Conservation (phyloP, 2,797 vertebrate species). For the Alca torda region DNA sequence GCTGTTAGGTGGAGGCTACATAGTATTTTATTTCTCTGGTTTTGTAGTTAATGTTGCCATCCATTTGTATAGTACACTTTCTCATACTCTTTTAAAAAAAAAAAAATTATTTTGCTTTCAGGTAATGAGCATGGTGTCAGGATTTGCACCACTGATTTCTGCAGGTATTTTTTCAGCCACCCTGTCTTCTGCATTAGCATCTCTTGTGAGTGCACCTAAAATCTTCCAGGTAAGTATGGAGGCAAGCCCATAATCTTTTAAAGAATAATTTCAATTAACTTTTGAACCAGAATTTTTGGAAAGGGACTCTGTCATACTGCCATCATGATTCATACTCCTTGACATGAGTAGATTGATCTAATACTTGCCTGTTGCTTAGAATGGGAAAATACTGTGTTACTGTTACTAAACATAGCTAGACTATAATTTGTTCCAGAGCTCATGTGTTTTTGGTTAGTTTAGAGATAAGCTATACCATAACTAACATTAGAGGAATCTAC, state of each 20-base stretch:
- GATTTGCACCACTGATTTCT: slow-evolving; percentile 93
- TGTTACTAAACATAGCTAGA: neutral
- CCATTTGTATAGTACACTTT: neutral
- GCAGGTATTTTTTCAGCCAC: slow-evolving; percentile 98
- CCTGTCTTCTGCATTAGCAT: slow-evolving; percentile 96
- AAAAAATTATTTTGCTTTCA: slow-evolving; percentile 35
- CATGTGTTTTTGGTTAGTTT: neutral
- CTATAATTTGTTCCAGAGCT: too few species aligned
- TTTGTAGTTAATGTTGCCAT: neutral
- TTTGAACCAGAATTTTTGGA: neutral
- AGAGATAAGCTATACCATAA: neutral
- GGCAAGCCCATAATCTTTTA: neutral
- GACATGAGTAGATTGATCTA: neutral
- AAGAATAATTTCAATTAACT: neutral
- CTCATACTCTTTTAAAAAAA: neutral
- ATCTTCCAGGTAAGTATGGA: slow-evolving; percentile 91
- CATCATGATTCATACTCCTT: rapidly evolving
- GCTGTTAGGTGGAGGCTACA: neutral
- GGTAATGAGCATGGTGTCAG: slow-evolving; percentile 96
- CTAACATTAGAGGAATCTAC: neutral
- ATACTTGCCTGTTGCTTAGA: neutral
- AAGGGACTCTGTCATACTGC: neutral
- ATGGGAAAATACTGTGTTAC: neutral
- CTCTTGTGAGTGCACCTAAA: slow-evolving; percentile 97
- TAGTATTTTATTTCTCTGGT: neutral